These are phyloP conservation scores for Erethizon dorsatum DNA, from an alignment of 2,797 vertebrate genomes.

Conservation along the genomic window DNA sequence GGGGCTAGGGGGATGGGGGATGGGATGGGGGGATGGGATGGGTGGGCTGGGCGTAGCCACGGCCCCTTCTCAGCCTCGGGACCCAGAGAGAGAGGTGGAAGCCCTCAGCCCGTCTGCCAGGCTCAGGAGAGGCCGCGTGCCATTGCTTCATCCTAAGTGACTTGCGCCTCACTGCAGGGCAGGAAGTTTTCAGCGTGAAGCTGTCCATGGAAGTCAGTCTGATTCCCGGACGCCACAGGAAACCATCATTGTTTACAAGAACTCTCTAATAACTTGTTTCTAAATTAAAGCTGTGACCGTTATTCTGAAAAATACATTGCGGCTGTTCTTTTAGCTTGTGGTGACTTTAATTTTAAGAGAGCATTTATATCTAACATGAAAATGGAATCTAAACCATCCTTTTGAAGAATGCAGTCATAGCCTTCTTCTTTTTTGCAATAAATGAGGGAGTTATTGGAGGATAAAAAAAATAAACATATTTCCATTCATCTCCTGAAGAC, in stretches of 20 bases:
- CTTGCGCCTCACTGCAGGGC: not conserved
- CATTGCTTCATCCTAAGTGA: constrained; percentile 70
- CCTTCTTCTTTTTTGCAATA: not conserved
- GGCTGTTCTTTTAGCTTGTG: constrained; percentile 90
- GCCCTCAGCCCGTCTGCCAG: not conserved
- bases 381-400: constrained; percentile 78
- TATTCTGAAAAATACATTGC: constrained; percentile 87
- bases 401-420: constrained; percentile 54
- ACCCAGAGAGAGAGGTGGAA: not conserved
- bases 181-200: constrained; percentile 66
- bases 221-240: constrained; percentile 91
- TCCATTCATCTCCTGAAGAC: not conserved
- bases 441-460: not conserved
- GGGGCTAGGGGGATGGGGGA: not conserved
- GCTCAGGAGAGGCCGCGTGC: not conserved
- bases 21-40: accelerated
- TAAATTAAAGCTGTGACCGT: constrained; percentile 83
- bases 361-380: constrained; percentile 90
- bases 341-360: constrained; percentile 93
- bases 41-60: not conserved
- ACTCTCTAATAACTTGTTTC: constrained; percentile 84
- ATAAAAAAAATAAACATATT: not conserved
- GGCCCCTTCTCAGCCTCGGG: not conserved
- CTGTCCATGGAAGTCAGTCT: constrained; percentile 85
- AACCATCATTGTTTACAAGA: constrained; percentile 88